Conservation (phyloP, 2,888 invertebrate genomes). For the Cecidostiba fungosa region DNA sequence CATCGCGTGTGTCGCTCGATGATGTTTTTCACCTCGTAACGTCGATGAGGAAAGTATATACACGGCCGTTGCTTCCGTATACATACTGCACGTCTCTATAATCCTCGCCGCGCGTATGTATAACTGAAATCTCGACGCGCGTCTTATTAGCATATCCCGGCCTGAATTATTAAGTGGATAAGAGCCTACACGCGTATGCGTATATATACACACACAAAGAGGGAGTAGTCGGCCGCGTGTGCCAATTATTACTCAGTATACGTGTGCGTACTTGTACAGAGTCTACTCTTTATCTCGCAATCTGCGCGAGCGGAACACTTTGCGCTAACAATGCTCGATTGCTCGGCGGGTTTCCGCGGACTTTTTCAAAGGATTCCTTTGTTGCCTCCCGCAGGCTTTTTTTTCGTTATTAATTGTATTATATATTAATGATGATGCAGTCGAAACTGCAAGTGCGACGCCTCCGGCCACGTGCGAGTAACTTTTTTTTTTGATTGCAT, state of each 20-base stretch:
- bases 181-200: background rate
- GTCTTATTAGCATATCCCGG: slow-evolving; percentile 58
- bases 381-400: background rate
- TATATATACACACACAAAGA: slow-evolving; percentile 2
- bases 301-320: slow-evolving; percentile 39
- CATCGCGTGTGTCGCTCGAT: background rate
- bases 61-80: background rate
- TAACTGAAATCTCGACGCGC: slow-evolving; percentile 43
- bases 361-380: background rate
- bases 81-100: background rate
- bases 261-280: background rate
- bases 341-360: background rate
- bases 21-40: slow-evolving; percentile 40
- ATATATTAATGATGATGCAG: too few relatives aligned
- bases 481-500: too few relatives aligned
- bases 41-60: slow-evolving; percentile 45
- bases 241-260: slow-evolving; percentile 40
- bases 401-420: background rate
- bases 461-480: too few relatives aligned
- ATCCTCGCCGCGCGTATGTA: background rate
- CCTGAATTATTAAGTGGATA: slow-evolving; percentile 57
- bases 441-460: too few relatives aligned
- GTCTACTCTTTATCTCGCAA: slow-evolving; percentile 27
- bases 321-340: slow-evolving; percentile 48
- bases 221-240: background rate